Evolutionary conservation across 2,797 vertebrate genomes (phyloP).

Genomic region (Scolopax bukidnonensis): DNA sequence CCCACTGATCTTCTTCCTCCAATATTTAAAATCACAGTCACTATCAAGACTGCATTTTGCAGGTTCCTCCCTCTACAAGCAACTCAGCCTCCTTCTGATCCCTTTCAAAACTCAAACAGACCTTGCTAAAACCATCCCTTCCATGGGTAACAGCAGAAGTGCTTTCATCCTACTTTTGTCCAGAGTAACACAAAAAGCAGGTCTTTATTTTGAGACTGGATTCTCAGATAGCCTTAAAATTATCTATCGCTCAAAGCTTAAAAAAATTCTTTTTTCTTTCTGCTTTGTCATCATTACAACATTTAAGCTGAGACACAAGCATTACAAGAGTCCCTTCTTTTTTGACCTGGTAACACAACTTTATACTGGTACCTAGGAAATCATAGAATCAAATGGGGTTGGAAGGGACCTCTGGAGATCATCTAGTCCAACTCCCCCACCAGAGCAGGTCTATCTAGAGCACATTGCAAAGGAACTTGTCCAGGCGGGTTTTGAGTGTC

Average conservation of each 20-base stretch:
- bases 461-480: too few relatives aligned
- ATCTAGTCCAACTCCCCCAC: too few relatives aligned
- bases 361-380: neutral
- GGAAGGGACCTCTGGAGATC: too few relatives aligned
- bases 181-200: neutral
- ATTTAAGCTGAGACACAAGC: neutral
- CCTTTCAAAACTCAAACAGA: neutral
- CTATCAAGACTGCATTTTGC: neutral
- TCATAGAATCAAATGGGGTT: too few relatives aligned
- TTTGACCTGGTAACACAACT: neutral
- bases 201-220: neutral
- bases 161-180: neutral
- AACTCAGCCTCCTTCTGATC: neutral
- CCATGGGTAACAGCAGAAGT: neutral
- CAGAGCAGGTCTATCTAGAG: too few relatives aligned
- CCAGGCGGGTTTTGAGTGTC: too few relatives aligned
- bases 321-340: neutral
- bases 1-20: neutral
- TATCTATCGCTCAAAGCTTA: neutral
- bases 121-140: neutral
- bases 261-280: neutral
- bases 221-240: neutral
- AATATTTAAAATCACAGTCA: neutral
- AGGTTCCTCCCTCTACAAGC: neutral
- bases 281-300: neutral